These are phyloP conservation scores for Lasioglossum pauxillum DNA, from an alignment of 2,888 invertebrate genomes.

Conservation along the genomic window DNA sequence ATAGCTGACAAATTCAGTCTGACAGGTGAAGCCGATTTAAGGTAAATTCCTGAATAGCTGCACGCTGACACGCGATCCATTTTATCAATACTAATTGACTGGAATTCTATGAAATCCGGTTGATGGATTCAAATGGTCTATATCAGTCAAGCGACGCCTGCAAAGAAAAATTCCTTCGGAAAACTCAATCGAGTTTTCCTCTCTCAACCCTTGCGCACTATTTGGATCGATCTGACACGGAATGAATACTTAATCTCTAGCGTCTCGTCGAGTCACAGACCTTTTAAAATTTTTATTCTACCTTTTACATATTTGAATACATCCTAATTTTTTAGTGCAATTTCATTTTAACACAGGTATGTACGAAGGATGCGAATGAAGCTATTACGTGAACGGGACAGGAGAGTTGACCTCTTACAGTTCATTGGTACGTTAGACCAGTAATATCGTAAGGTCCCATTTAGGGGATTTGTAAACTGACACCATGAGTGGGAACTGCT, in stretches of 20 bases:
- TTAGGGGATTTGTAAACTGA: constrained; percentile 3
- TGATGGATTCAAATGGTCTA: neutral
- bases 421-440: neutral
- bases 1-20: neutral
- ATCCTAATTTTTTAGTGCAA: neutral
- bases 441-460: neutral
- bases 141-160: neutral
- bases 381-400: neutral
- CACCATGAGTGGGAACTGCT: neutral
- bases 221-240: neutral
- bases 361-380: neutral
- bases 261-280: neutral
- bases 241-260: neutral
- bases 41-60: neutral
- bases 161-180: neutral
- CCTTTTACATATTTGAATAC: neutral
- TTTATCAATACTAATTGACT: neutral
- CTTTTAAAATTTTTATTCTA: neutral
- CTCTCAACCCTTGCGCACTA: neutral
- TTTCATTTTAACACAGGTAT: neutral
- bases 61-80: neutral
- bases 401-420: neutral
- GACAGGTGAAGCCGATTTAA: neutral
- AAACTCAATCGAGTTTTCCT: neutral
- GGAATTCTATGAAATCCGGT: neutral